Conservation (phyloP, 2,888 invertebrate species). For the Acleris sparsana region DNA sequence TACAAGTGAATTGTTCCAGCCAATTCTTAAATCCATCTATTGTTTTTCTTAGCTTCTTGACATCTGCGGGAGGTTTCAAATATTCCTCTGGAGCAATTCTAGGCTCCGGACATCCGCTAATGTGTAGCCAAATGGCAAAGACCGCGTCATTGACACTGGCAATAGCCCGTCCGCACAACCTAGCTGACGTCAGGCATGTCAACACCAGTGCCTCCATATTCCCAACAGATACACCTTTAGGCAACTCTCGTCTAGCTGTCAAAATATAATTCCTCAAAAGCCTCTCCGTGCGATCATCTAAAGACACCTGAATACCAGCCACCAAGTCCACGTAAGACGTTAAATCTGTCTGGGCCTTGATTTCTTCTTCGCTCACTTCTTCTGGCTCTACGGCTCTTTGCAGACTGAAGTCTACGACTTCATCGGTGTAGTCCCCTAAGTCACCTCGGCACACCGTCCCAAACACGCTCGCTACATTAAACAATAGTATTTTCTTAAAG, state of each 20-base stretch:
- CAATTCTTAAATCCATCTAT: constrained; percentile 68
- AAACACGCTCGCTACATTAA: constrained; percentile 68
- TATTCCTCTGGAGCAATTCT: constrained; percentile 72
- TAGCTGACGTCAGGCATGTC: constrained; percentile 63
- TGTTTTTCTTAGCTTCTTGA: constrained; percentile 59
- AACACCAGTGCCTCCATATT: constrained; percentile 64
- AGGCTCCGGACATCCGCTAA: constrained; percentile 66
- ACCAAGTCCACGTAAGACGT: constrained; percentile 61
- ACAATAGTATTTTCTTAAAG: constrained; percentile 63
- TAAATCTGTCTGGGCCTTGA: constrained; percentile 56
- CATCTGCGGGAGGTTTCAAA: constrained; percentile 64
- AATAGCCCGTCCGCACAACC: constrained; percentile 62
- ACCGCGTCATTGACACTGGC: constrained; percentile 69
- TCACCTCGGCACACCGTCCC: constrained; percentile 69
- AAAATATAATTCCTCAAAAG: constrained; percentile 68
- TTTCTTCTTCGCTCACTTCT: constrained; percentile 52
- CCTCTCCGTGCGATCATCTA: constrained; percentile 56
- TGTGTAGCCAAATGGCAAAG: constrained; percentile 75
- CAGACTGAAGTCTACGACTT: constrained; percentile 62
- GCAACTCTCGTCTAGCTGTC: constrained; percentile 65
- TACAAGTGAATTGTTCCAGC: constrained; percentile 66
- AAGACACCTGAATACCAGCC: constrained; percentile 58
- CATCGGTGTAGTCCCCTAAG: constrained; percentile 61
- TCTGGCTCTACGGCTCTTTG: constrained; percentile 54
- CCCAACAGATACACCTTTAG: constrained; percentile 59